Percentiles rank a stretch among this genome's conserved stretches.
Conservation (phyloP, 2,113 vertebrate genomes). For the Melierax canorus region DNA sequence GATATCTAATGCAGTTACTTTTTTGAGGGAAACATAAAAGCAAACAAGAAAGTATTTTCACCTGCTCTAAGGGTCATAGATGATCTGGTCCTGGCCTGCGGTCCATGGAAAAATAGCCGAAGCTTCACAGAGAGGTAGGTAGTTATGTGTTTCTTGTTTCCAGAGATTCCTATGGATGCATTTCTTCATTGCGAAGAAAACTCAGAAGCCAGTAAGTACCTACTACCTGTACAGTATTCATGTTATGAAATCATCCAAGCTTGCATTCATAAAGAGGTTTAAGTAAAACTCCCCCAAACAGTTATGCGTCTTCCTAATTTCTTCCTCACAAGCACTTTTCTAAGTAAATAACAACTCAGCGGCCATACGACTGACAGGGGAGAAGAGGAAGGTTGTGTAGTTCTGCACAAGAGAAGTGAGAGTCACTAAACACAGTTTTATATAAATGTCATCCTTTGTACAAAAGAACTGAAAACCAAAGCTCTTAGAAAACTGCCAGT, state of each 20-base stretch:
- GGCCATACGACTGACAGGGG: background rate
- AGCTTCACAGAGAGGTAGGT: background rate
- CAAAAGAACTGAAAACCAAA: background rate
- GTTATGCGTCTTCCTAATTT: background rate
- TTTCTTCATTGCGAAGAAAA: background rate
- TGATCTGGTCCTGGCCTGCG: background rate
- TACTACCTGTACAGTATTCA: background rate
- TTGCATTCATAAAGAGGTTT: background rate
- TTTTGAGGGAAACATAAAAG: background rate
- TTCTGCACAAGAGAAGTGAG: background rate
- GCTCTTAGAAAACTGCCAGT: background rate
- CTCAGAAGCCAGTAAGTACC: background rate
- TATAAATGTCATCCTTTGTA: background rate
- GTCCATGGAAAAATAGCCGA: background rate
- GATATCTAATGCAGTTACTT: background rate
- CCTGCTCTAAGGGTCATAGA: background rate
- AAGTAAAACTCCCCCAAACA: background rate
- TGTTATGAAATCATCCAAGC: background rate
- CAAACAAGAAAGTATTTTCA: background rate
- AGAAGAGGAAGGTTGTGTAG: background rate
- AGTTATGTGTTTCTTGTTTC: background rate
- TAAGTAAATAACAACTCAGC: background rate
- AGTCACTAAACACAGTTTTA: background rate
- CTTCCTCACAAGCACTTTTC: background rate
- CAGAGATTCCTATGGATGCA: background rate